A percentile compares a stretch with the other conserved stretches of the same genome.
Conservation (phyloP, 2,888 invertebrate genomes). For the Lepidocyrtinus sp. region DNA sequence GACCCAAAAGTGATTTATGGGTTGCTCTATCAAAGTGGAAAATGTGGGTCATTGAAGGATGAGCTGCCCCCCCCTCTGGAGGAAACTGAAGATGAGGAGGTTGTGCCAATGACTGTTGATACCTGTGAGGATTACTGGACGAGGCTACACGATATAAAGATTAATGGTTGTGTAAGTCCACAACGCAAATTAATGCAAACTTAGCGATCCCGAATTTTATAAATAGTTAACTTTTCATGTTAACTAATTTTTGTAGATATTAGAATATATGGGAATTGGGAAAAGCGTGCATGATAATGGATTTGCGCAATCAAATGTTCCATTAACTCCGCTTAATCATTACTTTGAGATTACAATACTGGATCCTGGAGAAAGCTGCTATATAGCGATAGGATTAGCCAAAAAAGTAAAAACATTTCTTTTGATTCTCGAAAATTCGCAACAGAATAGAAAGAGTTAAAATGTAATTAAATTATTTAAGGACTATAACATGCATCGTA, state of each 20-base stretch:
- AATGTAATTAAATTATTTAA: too few relatives aligned
- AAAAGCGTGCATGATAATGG: slow-evolving; percentile 75
- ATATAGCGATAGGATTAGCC: slow-evolving; percentile 76
- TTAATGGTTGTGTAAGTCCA: slow-evolving; percentile 73
- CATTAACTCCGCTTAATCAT: slow-evolving; percentile 74
- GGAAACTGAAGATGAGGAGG: slow-evolving; percentile 71
- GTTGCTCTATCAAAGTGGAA: background rate
- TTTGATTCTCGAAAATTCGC: too few relatives aligned
- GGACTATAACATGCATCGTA: slow-evolving; percentile 75
- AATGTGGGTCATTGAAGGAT: background rate
- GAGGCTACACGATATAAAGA: slow-evolving; percentile 73
- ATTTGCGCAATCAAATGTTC: slow-evolving; percentile 75
- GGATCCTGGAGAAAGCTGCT: slow-evolving; percentile 75
- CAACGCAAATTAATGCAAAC: too few relatives aligned
- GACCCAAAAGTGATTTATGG: too few relatives aligned
- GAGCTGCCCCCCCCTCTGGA: background rate
- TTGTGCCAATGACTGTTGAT: slow-evolving; percentile 74
- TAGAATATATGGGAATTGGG: slow-evolving; percentile 75
- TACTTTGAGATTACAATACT: slow-evolving; percentile 76
- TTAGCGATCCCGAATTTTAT: too few relatives aligned
- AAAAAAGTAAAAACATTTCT: slow-evolving; percentile 72
- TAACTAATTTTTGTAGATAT: slow-evolving; percentile 71
- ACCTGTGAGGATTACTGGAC: slow-evolving; percentile 75
- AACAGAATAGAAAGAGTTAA: too few relatives aligned
- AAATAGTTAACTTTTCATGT: too few relatives aligned